Evolutionary conservation across 2,888 invertebrate genomes (phyloP).

Genomic region (Conistra vaccinii): DNA sequence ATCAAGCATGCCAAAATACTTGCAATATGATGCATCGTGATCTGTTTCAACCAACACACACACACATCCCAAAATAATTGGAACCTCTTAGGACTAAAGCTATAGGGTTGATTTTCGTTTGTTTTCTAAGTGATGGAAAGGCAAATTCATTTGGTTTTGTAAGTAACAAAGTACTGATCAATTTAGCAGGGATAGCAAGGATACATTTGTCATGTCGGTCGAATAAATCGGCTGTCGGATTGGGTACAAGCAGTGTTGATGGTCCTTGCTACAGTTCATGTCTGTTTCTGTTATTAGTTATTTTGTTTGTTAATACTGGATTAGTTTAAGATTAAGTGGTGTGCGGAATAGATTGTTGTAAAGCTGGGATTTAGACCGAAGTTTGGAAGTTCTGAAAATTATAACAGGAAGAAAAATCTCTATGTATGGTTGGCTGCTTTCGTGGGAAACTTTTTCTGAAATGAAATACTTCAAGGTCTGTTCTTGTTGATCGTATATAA

Average conservation of each 20-base stretch:
- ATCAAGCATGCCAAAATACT: conserved; percentile 62
- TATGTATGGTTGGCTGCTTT: background rate
- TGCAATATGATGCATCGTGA: conserved; percentile 61
- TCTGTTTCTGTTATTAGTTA: conserved; percentile 49
- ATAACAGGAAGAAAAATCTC: background rate
- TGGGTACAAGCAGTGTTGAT: conserved; percentile 66
- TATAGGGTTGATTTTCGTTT: conserved; percentile 19
- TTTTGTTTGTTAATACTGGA: conserved; percentile 41
- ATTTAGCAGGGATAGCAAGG: conserved; percentile 69
- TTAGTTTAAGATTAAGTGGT: conserved; percentile 29
- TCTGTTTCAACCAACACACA: conserved; percentile 24
- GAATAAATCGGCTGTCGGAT: conserved; percentile 72
- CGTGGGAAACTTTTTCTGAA: background rate
- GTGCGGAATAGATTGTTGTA: conserved; percentile 20
- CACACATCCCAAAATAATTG: conserved; percentile 17
- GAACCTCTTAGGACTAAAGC: rapidly evolving
- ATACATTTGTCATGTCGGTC: conserved; percentile 70
- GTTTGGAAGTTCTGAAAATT: background rate
- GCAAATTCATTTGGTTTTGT: conserved; percentile 39
- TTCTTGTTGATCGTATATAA: background rate
- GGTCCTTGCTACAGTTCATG: conserved; percentile 50
- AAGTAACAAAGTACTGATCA: conserved; percentile 72
- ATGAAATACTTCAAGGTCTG: background rate
- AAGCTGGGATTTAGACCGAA: background rate
- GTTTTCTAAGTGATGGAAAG: background rate